Evolutionary conservation across 1,140 invertebrate genomes (phyloP), one percentile per base, ranked within the genome.

Genomic region (Polypedilum vanderplanki): DNA sequence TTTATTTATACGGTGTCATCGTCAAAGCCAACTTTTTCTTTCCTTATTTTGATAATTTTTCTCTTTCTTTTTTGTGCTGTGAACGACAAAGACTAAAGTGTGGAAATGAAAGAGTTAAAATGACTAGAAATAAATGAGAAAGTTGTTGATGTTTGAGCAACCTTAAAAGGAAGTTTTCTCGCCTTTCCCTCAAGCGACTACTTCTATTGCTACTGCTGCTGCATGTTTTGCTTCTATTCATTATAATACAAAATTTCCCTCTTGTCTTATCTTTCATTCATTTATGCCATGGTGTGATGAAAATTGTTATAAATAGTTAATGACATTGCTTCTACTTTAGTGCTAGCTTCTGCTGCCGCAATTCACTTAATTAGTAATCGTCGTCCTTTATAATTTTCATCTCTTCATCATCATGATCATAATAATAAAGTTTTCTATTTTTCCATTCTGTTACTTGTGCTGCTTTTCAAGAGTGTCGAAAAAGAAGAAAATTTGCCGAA

Each of bases 281-380:
- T 33, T 33, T 33, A 33, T 33, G 24, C 24, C 24, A 57, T 57
- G 46, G 46, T 57, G 46, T 57, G 46, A 57, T 57, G 46, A 57
- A 57, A 57, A n/a, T 57, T 57, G 46, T 15, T 57, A 57, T 57
- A 57, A 57, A 57, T 57, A 57, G 46, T 57, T 57, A 57, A 57
- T 57, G 46, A 57, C 46, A 57, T 57, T 57, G 24, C 24, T 33
- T 57, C n/a, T 15, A 4, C 46, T 57, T 57, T 57, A 57, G 46
- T 57, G 46, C 46, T 57, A 4, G 15, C 46, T 57, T 12, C 12
- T 57, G 46, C n/a, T 57, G 46, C 46, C 46, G 46, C 46, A 57
- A 57, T 57, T 57, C 46, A 15, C 46, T 57, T 57, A 57, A 57
- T 57, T 57, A 57, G 46, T 57, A 57, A 57, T 57, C 46, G 46